Conservation (phyloP, 23 tunicate species). For the Clavelina lepadiformis region DNA sequence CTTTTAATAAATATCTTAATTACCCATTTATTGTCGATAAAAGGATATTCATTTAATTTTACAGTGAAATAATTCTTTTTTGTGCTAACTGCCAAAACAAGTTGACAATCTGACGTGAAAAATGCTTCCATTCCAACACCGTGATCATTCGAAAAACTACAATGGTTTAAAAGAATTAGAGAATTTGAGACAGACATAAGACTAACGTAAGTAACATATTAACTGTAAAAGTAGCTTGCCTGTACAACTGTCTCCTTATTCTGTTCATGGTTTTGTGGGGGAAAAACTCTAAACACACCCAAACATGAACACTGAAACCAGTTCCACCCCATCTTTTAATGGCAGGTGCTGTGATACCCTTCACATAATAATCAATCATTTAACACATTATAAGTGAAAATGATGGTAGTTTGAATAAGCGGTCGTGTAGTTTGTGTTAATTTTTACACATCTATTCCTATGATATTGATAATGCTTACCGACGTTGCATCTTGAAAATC, state of each 20-base stretch:
- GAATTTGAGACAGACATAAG: not conserved
- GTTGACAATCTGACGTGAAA: slow-evolving; percentile 84
- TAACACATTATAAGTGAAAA: not conserved
- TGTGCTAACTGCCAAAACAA: slow-evolving; percentile 78
- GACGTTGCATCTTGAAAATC: slow-evolving; percentile 83
- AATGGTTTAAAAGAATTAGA: not conserved
- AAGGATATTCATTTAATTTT: slow-evolving; percentile 64
- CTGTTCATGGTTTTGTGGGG: slow-evolving; percentile 29
- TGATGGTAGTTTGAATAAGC: not conserved
- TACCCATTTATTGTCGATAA: slow-evolving; percentile 92
- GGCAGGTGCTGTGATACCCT: slow-evolving; percentile 84
- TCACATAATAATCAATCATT: not conserved
- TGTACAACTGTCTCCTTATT: slow-evolving; percentile 84
- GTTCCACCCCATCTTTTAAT: slow-evolving; percentile 88
- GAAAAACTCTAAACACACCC: slow-evolving; percentile 81
- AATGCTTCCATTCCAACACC: slow-evolving; percentile 93
- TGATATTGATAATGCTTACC: slow-evolving; percentile 43
- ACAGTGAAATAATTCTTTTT: slow-evolving; percentile 89
- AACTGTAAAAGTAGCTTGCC: slow-evolving; percentile 25
- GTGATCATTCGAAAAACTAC: slow-evolving; percentile 62
- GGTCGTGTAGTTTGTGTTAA: not conserved
- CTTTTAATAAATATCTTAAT: too few relatives aligned
- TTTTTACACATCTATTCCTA: too few relatives aligned
- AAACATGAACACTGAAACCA: slow-evolving; percentile 66
- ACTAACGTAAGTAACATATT: not conserved